Conservation (phyloP, 2,113 vertebrate species). For the Rhinichthys klamathensis region DNA sequence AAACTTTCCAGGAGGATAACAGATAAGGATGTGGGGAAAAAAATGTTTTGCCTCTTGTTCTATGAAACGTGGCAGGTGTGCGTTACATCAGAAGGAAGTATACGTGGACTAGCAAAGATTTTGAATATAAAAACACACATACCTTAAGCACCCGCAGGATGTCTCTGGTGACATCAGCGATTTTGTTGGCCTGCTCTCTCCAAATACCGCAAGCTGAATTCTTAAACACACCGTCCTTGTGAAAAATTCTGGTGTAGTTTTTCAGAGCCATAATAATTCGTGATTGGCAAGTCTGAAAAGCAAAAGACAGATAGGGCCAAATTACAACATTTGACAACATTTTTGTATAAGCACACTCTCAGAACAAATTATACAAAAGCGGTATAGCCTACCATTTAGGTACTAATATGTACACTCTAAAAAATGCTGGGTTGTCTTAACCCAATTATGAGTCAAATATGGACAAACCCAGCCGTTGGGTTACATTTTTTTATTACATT, state of each 20-base stretch:
- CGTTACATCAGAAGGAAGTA: background rate
- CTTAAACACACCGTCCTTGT: slow-evolving; percentile 43
- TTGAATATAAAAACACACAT: slow-evolving; percentile 7
- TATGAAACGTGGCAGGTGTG: background rate
- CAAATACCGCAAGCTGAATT: slow-evolving; percentile 39
- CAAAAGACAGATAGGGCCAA: background rate
- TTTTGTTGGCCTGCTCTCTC: slow-evolving; percentile 9
- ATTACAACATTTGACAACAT: background rate
- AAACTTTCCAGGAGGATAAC: slow-evolving; percentile 12
- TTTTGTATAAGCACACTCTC: background rate
- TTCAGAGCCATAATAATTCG: slow-evolving; percentile 65
- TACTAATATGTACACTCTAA: too few species aligned
- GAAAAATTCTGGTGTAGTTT: slow-evolving; percentile 61
- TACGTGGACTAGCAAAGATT: background rate
- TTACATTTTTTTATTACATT: too few species aligned
- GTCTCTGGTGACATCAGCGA: slow-evolving; percentile 5
- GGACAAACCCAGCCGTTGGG: too few species aligned
- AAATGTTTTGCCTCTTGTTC: background rate
- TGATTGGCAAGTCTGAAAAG: slow-evolving; percentile 65
- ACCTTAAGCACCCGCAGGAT: slow-evolving; percentile 42
- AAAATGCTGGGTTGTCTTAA: too few species aligned
- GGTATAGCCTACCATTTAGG: too few species aligned
- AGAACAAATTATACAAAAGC: too few species aligned
- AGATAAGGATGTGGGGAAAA: background rate
- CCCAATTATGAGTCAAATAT: too few species aligned